Evolutionary conservation across 2,888 invertebrate species (phyloP), one percentile per base, ranked within the genome.

Genomic region (Scrobipalpa atriplicella): DNA sequence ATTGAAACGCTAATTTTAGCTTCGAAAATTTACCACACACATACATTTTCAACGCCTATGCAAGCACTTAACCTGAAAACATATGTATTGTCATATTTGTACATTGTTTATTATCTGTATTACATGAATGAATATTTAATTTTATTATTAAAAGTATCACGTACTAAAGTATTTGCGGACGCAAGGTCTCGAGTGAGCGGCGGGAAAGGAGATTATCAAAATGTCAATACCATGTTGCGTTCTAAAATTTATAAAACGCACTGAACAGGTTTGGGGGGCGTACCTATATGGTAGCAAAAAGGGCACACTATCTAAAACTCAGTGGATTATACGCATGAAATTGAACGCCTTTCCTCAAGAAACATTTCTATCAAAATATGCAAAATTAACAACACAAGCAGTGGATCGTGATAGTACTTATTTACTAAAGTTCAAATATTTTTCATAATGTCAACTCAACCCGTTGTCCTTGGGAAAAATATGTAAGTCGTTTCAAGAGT

Each of bases 1-100:
- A 71, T 74, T 79, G 72, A 81, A 78, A 79, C 76, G 78, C 72
- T 75, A 78, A 82, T 79, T 79, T 80, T 72, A 75, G 70, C 72
- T 77, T 71, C 67, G 29, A 74, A 72, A 76, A 43, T 56, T 52
- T 56, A 58, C 62, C 58, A 60, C 66, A 66, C 38, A 62, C 41
- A 21, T 21, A 18, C 19, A 13, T 61, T 39, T 39, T 41, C 61
- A 29, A 66, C n/a, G 18, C 18, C 16, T 18, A 66, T 66, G 36
- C 47, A 62, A 39, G 13, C 13, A 1, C 18, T 10, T 19, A 11
- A 11, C 11, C 29, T 8, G 29, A 8, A 62, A 62, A 61, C 47
- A 56, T 39, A 61, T n/a, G 13, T 47, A 52, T 65, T 56, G 64
- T 62, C 36, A 47, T 36, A 65, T 62, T 56, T 54, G 7, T 39